Percentiles rank a stretch among this genome's conserved stretches.
phyloP scores from a whole-genome alignment of 1,140 invertebrate genomes.

The Oncopodura yosiiana region DNA sequence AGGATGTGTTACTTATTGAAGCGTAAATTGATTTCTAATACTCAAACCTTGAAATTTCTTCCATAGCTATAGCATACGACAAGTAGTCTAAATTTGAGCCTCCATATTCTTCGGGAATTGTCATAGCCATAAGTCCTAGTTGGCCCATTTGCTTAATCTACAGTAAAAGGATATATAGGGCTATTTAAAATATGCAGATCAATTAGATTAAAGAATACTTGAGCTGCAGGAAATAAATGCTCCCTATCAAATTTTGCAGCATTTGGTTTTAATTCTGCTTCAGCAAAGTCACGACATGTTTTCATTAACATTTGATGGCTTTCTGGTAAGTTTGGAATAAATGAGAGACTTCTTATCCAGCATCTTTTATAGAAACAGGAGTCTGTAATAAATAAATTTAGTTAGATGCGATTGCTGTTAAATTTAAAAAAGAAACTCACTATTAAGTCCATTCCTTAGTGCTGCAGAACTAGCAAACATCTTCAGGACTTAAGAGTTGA shows the following conservation, averaged over 20 bases:
- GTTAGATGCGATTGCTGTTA: too few species aligned
- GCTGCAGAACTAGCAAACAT: too few species aligned
- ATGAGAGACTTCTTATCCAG: neutral
- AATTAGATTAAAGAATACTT: too few species aligned
- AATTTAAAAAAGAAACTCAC: too few species aligned
- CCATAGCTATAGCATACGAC: slow-evolving; percentile 86
- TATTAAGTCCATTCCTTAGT: too few species aligned
- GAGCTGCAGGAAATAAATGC: slow-evolving; percentile 70
- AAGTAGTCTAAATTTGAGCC: slow-evolving; percentile 82
- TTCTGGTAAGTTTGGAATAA: slow-evolving; percentile 58
- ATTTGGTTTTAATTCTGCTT: slow-evolving; percentile 75
- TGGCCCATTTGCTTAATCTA: slow-evolving; percentile 85
- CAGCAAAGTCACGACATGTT: slow-evolving; percentile 82
- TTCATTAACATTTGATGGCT: slow-evolving; percentile 86
- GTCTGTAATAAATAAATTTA: too few species aligned
- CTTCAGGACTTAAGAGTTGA: too few species aligned
- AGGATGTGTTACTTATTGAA: too few species aligned
- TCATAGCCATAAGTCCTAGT: slow-evolving; percentile 77
- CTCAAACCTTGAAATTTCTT: slow-evolving; percentile 74
- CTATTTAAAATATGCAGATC: too few species aligned
- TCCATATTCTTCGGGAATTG: slow-evolving; percentile 70
- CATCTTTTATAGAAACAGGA: too few species aligned
- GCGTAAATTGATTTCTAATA: too few species aligned
- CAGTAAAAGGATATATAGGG: slow-evolving; percentile 35
- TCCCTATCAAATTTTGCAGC: slow-evolving; percentile 74